Percentiles rank a stretch among this genome's conserved stretches.
phyloP scores from a whole-genome alignment of 2,888 invertebrate genomes.

The Neoaliturus tenellus region DNA sequence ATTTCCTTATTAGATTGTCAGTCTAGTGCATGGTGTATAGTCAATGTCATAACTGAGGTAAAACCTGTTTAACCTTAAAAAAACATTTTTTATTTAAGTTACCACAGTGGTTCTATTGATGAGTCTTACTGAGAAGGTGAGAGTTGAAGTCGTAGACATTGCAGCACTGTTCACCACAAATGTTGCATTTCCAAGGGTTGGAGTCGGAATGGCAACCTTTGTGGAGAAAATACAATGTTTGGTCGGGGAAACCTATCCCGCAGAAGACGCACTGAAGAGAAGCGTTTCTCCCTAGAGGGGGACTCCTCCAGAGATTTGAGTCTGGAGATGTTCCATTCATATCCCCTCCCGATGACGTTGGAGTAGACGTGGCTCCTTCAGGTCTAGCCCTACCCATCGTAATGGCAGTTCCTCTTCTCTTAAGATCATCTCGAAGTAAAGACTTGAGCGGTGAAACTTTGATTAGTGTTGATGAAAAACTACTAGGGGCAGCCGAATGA shows the following conservation, averaged over 20 bases:
- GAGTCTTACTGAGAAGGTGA: constrained; percentile 95
- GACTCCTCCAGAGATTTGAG: constrained; percentile 58
- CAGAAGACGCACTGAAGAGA: constrained; percentile 90
- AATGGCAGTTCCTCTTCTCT: constrained; percentile 72
- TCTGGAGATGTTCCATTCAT: constrained; percentile 43
- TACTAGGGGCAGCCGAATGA: constrained; percentile 79
- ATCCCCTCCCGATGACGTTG: constrained; percentile 55
- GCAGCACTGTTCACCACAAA: constrained; percentile 96
- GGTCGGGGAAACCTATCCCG: constrained; percentile 96
- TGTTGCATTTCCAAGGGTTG: constrained; percentile 98
- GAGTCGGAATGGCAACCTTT: constrained; percentile 98
- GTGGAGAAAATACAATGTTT: constrained; percentile 97
- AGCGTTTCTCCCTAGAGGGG: constrained; percentile 41
- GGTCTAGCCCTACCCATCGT: constrained; percentile 50
- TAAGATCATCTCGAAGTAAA: constrained; percentile 88
- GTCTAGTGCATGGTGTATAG: too few species aligned
- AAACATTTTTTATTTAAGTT: too few species aligned
- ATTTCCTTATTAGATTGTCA: too few species aligned
- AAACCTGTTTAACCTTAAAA: too few species aligned
- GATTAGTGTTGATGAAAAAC: constrained; percentile 83
- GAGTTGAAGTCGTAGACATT: constrained; percentile 98
- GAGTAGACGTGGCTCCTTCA: constrained; percentile 56
- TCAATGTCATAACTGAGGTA: too few species aligned
- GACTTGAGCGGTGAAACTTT: constrained; percentile 92
- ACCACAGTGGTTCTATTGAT: too few species aligned